These are phyloP conservation scores for Grapholita molesta DNA, from an alignment of 1,140 invertebrate genomes.

Conservation along the genomic window DNA sequence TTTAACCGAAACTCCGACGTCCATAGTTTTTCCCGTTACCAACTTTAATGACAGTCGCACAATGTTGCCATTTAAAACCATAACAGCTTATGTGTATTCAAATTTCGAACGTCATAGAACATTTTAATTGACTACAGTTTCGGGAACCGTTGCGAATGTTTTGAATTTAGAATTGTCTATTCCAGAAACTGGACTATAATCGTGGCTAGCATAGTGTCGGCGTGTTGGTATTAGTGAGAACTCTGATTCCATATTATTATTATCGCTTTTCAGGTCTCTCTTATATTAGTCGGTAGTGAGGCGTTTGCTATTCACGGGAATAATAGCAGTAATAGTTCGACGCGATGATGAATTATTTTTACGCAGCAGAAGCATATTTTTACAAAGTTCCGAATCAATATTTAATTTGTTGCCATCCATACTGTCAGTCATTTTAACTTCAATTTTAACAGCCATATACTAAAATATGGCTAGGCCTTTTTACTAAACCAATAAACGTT, in stretches of 20 bases:
- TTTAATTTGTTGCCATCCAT: not conserved
- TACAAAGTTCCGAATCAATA: not conserved
- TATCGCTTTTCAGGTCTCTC: not conserved
- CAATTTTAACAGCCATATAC: not conserved
- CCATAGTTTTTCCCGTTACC: slow-evolving; percentile 13
- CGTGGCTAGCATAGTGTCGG: not conserved
- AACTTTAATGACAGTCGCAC: slow-evolving; percentile 10
- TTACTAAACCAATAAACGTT: not conserved
- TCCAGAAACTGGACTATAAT: not conserved
- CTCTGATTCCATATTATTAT: not conserved
- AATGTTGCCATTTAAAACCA: not conserved
- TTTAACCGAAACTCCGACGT: not conserved
- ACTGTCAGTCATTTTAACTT: not conserved
- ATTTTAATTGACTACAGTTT: not conserved
- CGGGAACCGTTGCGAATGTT: not conserved
- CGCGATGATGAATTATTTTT: not conserved
- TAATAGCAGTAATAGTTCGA: not conserved
- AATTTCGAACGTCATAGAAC: not conserved
- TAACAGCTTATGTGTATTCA: not conserved
- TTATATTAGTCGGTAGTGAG: not conserved
- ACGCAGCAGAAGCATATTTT: not conserved
- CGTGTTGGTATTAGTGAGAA: not conserved
- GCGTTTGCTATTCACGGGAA: not conserved
- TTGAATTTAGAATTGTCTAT: slow-evolving; percentile 6
- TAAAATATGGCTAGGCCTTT: not conserved